phyloP scores from a whole-genome alignment of 2,113 vertebrate genomes.

The Caracal caracal region DNA sequence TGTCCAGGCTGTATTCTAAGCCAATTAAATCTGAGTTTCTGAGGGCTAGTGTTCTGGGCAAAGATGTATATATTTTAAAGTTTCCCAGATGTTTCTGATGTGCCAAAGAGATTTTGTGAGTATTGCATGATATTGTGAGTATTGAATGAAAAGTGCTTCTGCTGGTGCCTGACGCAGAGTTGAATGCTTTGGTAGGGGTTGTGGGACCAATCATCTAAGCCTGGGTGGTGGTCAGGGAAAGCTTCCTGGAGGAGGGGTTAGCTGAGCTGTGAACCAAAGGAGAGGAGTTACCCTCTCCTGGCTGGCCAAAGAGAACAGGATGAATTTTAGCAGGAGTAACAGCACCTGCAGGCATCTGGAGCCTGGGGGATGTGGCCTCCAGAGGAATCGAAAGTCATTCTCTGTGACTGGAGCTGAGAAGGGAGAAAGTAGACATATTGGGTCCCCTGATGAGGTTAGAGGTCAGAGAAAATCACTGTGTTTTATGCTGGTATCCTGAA shows the following conservation, averaged over 20 bases:
- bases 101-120: neutral
- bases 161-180: neutral
- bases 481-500: neutral
- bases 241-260: slow-evolving; percentile 20
- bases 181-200: neutral
- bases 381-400: neutral
- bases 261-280: neutral
- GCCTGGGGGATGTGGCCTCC: neutral
- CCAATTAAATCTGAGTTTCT: slow-evolving; percentile 43
- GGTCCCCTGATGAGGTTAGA: neutral
- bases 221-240: neutral
- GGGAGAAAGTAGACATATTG: neutral
- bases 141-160: neutral
- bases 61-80: neutral
- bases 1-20: slow-evolving; percentile 23
- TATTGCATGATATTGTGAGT: neutral
- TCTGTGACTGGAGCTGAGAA: neutral
- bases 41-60: neutral
- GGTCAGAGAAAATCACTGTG: neutral
- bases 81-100: neutral
- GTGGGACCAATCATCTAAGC: neutral
- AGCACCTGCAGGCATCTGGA: neutral
- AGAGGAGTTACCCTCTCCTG: neutral
- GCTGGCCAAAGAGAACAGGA: neutral
- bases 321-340: neutral